phyloP scores from a whole-genome alignment of 2,797 vertebrate species.

The Carduelis carduelis region DNA sequence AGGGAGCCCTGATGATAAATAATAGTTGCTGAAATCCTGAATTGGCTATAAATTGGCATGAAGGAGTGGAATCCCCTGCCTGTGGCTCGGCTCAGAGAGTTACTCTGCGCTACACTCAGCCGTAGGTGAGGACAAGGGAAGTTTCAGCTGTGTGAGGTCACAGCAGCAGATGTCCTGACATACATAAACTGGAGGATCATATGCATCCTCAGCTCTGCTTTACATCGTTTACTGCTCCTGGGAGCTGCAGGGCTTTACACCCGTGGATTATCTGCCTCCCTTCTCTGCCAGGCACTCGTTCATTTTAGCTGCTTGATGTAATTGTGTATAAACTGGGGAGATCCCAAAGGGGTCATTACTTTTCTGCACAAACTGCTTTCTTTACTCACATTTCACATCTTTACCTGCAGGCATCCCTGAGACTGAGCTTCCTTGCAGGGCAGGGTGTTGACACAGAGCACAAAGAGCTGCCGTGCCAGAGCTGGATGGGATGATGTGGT shows the following conservation, averaged over 20 bases:
- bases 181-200: background rate
- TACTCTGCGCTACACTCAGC: background rate
- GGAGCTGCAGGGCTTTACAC: conserved; percentile 17
- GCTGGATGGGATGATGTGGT: background rate
- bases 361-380: conserved; percentile 24
- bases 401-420: conserved; percentile 20
- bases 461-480: background rate
- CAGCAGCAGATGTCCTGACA: conserved; percentile 25
- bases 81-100: background rate
- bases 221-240: background rate
- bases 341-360: conserved; percentile 42
- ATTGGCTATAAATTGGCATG: conserved; percentile 32
- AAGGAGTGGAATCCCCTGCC: background rate
- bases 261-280: background rate
- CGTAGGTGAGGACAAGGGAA: background rate
- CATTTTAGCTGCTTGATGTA: conserved; percentile 16
- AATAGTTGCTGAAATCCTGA: conserved; percentile 27
- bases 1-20: conserved; percentile 42
- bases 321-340: conserved; percentile 45
- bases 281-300: background rate
- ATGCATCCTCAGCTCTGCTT: background rate
- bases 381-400: conserved; percentile 46
- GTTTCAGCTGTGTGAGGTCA: background rate
- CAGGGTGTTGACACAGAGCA: background rate
- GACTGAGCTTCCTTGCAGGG: background rate